Percentiles rank a stretch among this genome's conserved stretches.
These are phyloP conservation scores for Coelopa pilipes DNA, from an alignment of 2,888 invertebrate genomes.

Conservation along the genomic window DNA sequence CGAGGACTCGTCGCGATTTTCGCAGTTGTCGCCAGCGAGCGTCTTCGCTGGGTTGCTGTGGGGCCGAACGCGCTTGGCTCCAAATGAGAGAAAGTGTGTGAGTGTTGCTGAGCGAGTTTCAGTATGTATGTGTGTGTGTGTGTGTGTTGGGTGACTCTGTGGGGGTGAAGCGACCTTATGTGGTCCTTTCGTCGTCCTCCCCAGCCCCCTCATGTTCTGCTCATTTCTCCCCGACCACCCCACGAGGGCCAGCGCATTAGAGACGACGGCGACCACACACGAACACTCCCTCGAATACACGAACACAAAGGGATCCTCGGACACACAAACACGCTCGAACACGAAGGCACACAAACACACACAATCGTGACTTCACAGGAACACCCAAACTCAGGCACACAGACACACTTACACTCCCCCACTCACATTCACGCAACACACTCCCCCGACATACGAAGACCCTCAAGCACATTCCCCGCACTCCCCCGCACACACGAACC, in stretches of 20 bases:
- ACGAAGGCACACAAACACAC: constrained; percentile 40
- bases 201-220: neutral
- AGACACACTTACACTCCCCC: neutral
- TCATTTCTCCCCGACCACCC: neutral
- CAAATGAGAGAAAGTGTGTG: neutral
- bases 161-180: constrained; percentile 9
- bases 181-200: neutral
- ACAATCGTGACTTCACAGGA: constrained; percentile 16
- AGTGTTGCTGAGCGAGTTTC: neutral
- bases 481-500: neutral
- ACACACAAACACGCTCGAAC: constrained; percentile 36
- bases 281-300: too few species aligned
- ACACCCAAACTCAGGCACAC: constrained; percentile 25
- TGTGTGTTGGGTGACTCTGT: neutral
- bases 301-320: neutral
- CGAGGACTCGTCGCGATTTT: too few species aligned
- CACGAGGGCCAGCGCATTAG: neutral
- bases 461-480: neutral
- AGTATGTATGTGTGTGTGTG: neutral
- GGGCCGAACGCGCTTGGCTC: too few species aligned
- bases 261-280: too few species aligned
- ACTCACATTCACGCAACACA: constrained; percentile 21
- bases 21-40: neutral
- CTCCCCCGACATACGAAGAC: constrained; percentile 23
- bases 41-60: too few species aligned